Conservation (phyloP, 2,888 invertebrate species). For the Drosophila macrospina region DNA sequence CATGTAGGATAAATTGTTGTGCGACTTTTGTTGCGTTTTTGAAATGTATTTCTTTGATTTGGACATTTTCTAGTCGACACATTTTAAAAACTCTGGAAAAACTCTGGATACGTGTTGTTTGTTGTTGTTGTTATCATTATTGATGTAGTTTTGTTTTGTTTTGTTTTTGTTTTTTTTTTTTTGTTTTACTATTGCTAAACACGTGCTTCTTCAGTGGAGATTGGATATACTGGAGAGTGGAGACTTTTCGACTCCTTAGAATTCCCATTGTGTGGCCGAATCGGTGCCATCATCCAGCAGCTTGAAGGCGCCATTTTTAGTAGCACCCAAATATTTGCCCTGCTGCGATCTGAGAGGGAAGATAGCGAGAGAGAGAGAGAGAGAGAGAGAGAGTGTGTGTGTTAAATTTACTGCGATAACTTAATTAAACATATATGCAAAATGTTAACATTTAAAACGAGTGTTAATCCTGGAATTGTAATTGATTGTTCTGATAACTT, state of each 20-base stretch:
- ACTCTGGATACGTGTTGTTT: slow-evolving; percentile 56
- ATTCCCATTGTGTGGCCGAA: slow-evolving; percentile 96
- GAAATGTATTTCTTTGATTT: slow-evolving; percentile 17
- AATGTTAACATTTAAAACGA: too few species aligned
- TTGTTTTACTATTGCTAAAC: slow-evolving; percentile 27
- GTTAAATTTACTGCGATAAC: slow-evolving; percentile 88
- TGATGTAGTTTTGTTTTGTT: slow-evolving; percentile 4
- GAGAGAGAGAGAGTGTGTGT: slow-evolving; percentile 1
- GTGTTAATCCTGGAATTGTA: too few species aligned
- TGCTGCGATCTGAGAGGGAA: slow-evolving; percentile 84
- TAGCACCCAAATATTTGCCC: slow-evolving; percentile 93
- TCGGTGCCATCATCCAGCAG: slow-evolving; percentile 92
- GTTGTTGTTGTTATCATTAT: slow-evolving; percentile 19
- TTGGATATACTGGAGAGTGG: slow-evolving; percentile 1
- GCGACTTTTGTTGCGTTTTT: slow-evolving; percentile 42
- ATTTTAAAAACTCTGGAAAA: slow-evolving; percentile 35
- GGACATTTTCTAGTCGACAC: slow-evolving; percentile 54
- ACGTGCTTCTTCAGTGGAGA: slow-evolving; percentile 19
- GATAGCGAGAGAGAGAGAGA: neutral
- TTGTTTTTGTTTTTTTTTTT: neutral
- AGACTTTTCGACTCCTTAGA: slow-evolving; percentile 87
- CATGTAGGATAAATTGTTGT: slow-evolving; percentile 56
- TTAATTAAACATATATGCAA: too few species aligned
- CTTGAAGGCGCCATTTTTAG: slow-evolving; percentile 96
- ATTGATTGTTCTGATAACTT: neutral